phyloP scores from a whole-genome alignment of 1,140 invertebrate genomes.

The Liolophura sinensis region DNA sequence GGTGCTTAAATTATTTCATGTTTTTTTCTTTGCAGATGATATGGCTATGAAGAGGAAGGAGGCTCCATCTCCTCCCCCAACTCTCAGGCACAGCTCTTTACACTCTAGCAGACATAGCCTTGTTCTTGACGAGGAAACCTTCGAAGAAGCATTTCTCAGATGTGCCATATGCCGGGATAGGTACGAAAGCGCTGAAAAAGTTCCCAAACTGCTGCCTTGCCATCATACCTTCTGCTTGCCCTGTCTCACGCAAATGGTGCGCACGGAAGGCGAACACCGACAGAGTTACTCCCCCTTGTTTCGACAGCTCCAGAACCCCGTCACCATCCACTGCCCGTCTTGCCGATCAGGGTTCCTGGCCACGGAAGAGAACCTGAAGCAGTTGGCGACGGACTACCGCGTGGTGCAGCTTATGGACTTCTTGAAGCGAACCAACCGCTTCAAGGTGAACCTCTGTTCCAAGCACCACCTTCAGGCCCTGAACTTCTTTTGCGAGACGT shows the following conservation, averaged over 20 bases:
- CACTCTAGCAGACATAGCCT: slow-evolving; percentile 32
- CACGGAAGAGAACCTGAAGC: slow-evolving; percentile 29
- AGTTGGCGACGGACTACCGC: slow-evolving; percentile 40
- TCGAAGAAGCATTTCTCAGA: slow-evolving; percentile 49
- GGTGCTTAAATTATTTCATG: too few species aligned
- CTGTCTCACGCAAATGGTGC: slow-evolving; percentile 62
- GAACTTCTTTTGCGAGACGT: slow-evolving; percentile 49
- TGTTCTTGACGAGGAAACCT: slow-evolving; percentile 50
- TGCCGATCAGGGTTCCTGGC: slow-evolving; percentile 34
- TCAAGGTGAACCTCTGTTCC: slow-evolving; percentile 36
- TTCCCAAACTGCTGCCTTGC: slow-evolving; percentile 55
- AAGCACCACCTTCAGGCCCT: slow-evolving; percentile 39
- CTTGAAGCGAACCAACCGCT: slow-evolving; percentile 33
- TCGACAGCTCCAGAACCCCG: slow-evolving; percentile 22
- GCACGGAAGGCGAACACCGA: slow-evolving; percentile 51
- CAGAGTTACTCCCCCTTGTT: slow-evolving; percentile 32
- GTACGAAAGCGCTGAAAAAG: slow-evolving; percentile 47
- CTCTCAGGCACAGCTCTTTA: too few species aligned
- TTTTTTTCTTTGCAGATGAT: too few species aligned
- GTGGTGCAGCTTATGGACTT: slow-evolving; percentile 44
- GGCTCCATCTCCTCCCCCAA: too few species aligned
- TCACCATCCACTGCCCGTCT: slow-evolving; percentile 37
- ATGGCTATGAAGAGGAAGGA: too few species aligned
- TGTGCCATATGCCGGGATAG: slow-evolving; percentile 53
- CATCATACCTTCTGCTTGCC: slow-evolving; percentile 59